Conservation (phyloP, 1,140 invertebrate species). For the Monomorium pharaonis region DNA sequence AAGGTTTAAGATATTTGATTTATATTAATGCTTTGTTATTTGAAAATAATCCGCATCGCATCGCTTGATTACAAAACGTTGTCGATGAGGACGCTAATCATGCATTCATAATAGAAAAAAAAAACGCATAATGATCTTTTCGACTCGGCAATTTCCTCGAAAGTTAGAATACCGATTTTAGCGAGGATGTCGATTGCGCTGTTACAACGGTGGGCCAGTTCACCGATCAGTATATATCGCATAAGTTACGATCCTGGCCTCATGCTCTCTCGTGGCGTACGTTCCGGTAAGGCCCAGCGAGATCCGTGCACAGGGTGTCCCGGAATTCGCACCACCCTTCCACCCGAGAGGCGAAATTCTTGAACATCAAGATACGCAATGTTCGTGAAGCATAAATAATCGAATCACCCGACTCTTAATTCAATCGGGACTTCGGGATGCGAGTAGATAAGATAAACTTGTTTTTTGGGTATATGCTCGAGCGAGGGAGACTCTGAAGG, state of each 20-base stretch:
- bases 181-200: not conserved
- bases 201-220: not conserved
- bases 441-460: slow-evolving; percentile 1
- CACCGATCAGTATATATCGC: not conserved
- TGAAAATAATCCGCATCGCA: not conserved
- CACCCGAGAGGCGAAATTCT: not conserved
- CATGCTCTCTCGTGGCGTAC: slow-evolving; percentile 40
- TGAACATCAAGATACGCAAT: not conserved
- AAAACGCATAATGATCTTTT: not conserved
- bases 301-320: not conserved
- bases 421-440: not conserved
- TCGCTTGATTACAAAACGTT: not conserved
- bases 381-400: not conserved
- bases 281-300: not conserved
- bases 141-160: not conserved
- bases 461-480: not conserved
- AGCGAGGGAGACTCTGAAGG: not conserved
- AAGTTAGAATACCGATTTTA: not conserved
- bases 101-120: not conserved
- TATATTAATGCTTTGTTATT: not conserved
- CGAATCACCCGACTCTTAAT: not conserved
- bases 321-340: not conserved
- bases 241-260: slow-evolving; percentile 36
- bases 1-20: not conserved
- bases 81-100: not conserved